Evolutionary conservation across 2,888 invertebrate genomes (phyloP), one percentile per base, ranked within the genome.

Genomic region (Ceramica pisi): DNA sequence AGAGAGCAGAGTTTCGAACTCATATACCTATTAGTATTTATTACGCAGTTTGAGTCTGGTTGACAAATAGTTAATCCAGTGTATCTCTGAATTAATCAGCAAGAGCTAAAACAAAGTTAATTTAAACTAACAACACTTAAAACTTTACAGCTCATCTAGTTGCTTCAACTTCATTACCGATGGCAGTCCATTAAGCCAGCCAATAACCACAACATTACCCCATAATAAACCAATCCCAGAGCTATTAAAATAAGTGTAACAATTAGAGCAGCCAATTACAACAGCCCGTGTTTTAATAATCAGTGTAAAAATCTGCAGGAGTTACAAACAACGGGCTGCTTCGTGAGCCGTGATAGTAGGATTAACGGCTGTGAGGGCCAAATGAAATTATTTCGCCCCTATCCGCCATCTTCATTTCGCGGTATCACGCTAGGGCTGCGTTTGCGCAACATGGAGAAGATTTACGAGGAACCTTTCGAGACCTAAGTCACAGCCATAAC

Each of bases 371-470:
- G 78, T 74, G 81, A 83, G 86, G 75, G 85, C 87, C 89, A 90
- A 91, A 92, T 90, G 90, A 91, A 92, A 92, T 93, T 92, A 93
- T 93, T 92, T 90, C 88, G 84, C 85, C 83, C 78, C 81, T 87
- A 90, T 91, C 92, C 88, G 73, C 87, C 88, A 91, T 91, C 91
- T 92, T 89, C 87, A 90, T 89, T 86, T 83, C 72, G 53, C 61
- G 64, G 80, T 69, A 86, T 83, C 83, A 79, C 75, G 81, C 80
- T 76, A 90, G 88, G 88, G 89, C 56, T 90, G 87, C 21, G 55
- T 72, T 44, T 38, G 21, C 2, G n/a, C 10, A 3, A 10, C 46
- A 21, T 44, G 0, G 50, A 16, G 23, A 51, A 21, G 55, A 41
- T 69, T 62, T 64, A 9, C 10, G n/a, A 31, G 31, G 31, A 31